phyloP scores from a whole-genome alignment of 1,140 invertebrate genomes.

The Drosophila watanabei region DNA sequence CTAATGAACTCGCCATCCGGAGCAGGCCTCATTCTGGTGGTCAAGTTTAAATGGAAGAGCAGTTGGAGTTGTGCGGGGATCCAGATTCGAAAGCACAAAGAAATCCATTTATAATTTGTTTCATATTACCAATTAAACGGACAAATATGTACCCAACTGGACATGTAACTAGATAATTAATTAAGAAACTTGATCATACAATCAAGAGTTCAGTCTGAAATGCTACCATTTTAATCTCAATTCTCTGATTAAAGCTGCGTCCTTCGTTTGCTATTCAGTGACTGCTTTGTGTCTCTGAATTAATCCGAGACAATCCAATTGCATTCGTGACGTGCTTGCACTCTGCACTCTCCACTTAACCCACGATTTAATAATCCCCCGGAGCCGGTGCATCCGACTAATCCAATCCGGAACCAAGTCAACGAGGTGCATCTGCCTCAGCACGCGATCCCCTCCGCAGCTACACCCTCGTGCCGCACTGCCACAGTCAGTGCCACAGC shows the following conservation, averaged over 20 bases:
- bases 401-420: slow-evolving; percentile 19
- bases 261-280: no score
- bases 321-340: slow-evolving; percentile 22
- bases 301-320: slow-evolving; percentile 16
- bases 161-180: not conserved
- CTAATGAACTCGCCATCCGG: slow-evolving; percentile 8
- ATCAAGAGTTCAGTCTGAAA: not conserved
- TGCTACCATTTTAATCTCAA: no score
- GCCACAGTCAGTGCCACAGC: not conserved
- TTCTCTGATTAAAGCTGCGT: not conserved
- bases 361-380: slow-evolving; percentile 9
- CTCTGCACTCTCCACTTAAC: slow-evolving; percentile 12
- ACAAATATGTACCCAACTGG: not conserved
- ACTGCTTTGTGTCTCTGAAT: not conserved
- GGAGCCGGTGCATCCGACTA: slow-evolving; percentile 16
- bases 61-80: not conserved
- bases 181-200: not conserved
- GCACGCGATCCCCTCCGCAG: slow-evolving; percentile 10
- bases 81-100: not conserved
- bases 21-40: not conserved
- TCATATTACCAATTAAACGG: not conserved
- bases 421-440: slow-evolving; percentile 5
- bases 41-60: not conserved
- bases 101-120: not conserved
- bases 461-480: no score